Evolutionary conservation across 2,113 vertebrate genomes (phyloP).

Genomic region (Tachuris rubrigastra): DNA sequence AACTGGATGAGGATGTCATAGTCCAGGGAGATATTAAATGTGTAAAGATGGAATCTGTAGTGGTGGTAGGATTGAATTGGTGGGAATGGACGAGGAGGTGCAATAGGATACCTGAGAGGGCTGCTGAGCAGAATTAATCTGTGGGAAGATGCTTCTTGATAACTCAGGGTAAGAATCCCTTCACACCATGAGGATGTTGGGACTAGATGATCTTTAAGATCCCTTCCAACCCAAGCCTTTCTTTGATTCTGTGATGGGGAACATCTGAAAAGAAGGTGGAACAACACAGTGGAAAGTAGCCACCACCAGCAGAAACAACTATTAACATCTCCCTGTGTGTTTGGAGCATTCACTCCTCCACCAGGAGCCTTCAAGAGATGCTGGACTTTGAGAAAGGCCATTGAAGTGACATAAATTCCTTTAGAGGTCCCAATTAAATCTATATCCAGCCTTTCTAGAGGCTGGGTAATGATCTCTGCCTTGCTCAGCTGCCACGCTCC

Average conservation of each 20-base stretch:
- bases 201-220: not conserved
- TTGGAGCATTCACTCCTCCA: not conserved
- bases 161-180: not conserved
- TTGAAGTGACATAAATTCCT: not conserved
- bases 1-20: not conserved
- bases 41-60: not conserved
- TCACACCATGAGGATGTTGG: not conserved
- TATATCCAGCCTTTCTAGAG: slow-evolving; percentile 23
- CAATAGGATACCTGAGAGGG: not conserved
- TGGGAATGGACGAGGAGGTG: not conserved
- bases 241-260: not conserved
- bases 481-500: slow-evolving; percentile 3
- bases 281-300: not conserved
- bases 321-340: not conserved
- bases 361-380: not conserved
- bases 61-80: not conserved
- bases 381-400: not conserved
- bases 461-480: not conserved
- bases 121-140: not conserved
- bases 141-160: not conserved
- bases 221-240: not conserved
- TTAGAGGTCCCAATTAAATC: slow-evolving; percentile 60
- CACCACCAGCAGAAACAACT: not conserved
- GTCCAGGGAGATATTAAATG: not conserved
- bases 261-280: not conserved